Conservation (phyloP, 2,888 invertebrate species). For the Ectobius pallidus region DNA sequence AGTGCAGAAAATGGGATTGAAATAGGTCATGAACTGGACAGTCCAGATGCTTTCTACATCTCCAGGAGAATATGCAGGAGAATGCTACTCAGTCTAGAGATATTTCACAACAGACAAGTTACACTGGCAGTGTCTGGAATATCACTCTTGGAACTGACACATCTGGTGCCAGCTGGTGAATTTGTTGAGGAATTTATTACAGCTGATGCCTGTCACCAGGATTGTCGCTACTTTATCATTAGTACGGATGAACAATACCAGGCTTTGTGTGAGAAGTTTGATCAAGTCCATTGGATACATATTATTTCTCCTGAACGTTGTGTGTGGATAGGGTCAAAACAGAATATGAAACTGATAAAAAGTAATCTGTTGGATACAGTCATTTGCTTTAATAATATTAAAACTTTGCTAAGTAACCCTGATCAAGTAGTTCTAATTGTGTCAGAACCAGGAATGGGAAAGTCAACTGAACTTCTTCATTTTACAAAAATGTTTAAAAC, state of each 20-base stretch:
- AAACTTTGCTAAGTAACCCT: neutral
- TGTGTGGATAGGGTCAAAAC: neutral
- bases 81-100: neutral
- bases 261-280: neutral
- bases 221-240: no score
- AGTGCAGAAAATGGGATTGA: no score
- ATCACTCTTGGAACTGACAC: neutral
- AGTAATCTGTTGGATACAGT: neutral
- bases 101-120: neutral
- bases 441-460: slow-evolving; percentile 8
- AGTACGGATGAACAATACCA: neutral
- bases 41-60: neutral
- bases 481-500: neutral
- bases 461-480: neutral
- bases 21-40: no score
- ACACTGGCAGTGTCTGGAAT: neutral
- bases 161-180: neutral
- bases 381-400: neutral
- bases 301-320: neutral
- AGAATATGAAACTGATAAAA: neutral
- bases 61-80: neutral
- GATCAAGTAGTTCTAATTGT: neutral
- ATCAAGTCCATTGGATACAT: slow-evolving; percentile 2
- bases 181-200: neutral
- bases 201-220: no score